phyloP scores from a whole-genome alignment of 2,888 invertebrate species.

The Campoletis raptor region DNA sequence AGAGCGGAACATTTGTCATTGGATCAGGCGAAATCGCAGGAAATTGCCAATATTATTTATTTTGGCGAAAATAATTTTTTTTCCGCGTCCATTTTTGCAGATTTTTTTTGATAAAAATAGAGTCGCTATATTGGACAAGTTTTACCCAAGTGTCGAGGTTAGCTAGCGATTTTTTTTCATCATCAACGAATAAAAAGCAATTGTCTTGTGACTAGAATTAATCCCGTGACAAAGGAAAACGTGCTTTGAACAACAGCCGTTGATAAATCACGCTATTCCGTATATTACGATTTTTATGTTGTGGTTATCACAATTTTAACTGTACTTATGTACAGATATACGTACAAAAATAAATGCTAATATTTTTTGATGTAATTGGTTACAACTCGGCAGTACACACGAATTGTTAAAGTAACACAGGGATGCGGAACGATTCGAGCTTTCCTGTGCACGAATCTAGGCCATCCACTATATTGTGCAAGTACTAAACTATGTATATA shows the following conservation, averaged over 20 bases:
- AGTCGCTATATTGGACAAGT: background rate
- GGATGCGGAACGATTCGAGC: constrained; percentile 50
- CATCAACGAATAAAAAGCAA: background rate
- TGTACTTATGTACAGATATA: background rate
- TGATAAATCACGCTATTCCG: background rate
- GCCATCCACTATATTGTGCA: constrained; percentile 35
- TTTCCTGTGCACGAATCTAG: constrained; percentile 53
- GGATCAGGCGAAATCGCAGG: too few relatives aligned
- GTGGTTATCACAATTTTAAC: background rate
- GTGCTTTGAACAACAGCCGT: background rate
- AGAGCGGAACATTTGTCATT: background rate
- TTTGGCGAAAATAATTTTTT: background rate
- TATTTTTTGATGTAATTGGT: constrained; percentile 8
- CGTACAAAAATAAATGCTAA: background rate
- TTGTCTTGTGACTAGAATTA: background rate
- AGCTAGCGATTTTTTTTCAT: background rate
- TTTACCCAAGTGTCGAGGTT: background rate
- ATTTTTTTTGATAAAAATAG: too few relatives aligned
- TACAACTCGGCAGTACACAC: background rate
- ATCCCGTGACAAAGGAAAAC: background rate
- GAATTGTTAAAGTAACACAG: constrained; percentile 31
- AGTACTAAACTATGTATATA: background rate
- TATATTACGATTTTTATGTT: background rate
- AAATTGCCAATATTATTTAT: background rate
- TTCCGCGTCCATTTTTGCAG: background rate